Base-by-base conservation (phyloP, 2,888 invertebrate species). In the Polydrusus pterygomalis region DNA sequence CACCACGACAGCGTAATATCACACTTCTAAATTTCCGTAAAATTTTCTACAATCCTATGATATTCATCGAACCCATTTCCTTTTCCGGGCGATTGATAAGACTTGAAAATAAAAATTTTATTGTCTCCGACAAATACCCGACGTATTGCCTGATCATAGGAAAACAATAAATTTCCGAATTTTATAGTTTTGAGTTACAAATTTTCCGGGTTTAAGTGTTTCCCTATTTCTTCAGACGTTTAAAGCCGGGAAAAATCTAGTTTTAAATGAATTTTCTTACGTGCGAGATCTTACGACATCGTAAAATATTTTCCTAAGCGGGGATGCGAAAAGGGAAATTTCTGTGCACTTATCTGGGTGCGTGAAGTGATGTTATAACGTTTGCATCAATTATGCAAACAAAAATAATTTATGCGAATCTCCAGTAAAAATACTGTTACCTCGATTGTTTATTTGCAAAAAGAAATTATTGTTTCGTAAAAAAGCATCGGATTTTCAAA, bases 131-230 rank as follows among this genome's bases (percentile, higher is more conserved):
- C 58, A 74, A 74, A 67, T 58, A 40, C 49, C 45, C 49, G 51
- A 69, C 68, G 67, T 74, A 68, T 74, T 68, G 68, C 68, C 47
- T 69, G 68, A 74, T 74, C 67, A 74, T 74, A 68, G 68, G 67
- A 74, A 74, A 74, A 63, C 68, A 68, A 74, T 74, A 74, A 74
- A 68, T 67, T 68, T 65, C 10, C 17, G 67, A 67, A 51, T 68
- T 74, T 74, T 69, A 62, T 60, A 60, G 51, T 69, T 74, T 51
- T 40, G 68, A 74, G 68, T 74, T 63, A 74, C 68, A 67, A 74
- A 34, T 49, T 47, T 47, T 70, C n/a, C 49, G 9, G 34, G 18
- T 74, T 67, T 73, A 69, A 74, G 40, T 34, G 74, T 51, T 15
- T 20, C 20, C 45, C 68, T 62, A 62, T 51, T 62, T 49, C 13